Conservation (phyloP, 2,797 vertebrate species). For the Tympanoctomys barrerae region DNA sequence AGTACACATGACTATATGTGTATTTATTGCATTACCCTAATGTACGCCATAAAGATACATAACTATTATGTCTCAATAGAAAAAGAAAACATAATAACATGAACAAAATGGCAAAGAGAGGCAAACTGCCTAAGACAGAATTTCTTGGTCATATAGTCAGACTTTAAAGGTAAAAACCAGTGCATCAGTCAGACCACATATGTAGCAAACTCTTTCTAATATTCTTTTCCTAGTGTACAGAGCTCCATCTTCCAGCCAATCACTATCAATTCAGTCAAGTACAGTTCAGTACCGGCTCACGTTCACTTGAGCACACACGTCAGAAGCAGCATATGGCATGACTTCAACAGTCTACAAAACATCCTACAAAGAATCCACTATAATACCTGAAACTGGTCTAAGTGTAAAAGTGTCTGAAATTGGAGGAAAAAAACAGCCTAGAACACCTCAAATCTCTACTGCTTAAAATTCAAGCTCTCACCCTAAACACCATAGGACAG, state of each 20-base stretch:
- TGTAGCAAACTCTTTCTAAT: background rate
- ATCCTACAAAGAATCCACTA: constrained; percentile 23
- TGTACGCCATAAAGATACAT: background rate
- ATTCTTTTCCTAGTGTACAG: background rate
- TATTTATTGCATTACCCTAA: background rate
- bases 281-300: background rate
- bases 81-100: background rate
- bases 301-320: background rate
- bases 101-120: rapidly evolving
- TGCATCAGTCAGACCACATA: rapidly evolving
- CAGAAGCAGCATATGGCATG: background rate
- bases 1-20: no score
- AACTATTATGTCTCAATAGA: background rate
- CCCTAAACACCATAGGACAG: background rate
- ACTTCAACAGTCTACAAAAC: background rate
- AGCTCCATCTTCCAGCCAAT: background rate
- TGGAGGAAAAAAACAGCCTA: background rate
- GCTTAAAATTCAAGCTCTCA: constrained; percentile 52
- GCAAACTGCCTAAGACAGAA: rapidly evolving
- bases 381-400: constrained; percentile 57
- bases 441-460: constrained; percentile 4
- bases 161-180: background rate
- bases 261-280: background rate
- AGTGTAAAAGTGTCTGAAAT: constrained; percentile 27
- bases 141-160: background rate